Conservation (phyloP, 2,113 vertebrate genomes). For the Vulpes ferrilata region DNA sequence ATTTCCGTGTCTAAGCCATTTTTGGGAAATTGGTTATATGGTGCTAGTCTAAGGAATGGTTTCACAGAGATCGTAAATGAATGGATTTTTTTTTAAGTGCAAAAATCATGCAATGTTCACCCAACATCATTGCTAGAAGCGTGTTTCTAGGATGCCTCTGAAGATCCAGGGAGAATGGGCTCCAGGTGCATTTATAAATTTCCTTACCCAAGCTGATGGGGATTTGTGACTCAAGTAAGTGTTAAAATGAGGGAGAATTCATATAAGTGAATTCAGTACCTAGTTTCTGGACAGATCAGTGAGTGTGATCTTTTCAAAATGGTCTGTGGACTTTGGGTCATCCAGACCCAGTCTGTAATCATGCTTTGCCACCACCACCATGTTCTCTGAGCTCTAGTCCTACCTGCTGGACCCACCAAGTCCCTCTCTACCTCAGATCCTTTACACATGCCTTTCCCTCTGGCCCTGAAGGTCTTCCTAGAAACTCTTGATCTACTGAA, state of each 20-base stretch:
- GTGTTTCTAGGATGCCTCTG: not conserved
- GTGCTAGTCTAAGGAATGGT: not conserved
- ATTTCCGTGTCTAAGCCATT: not conserved
- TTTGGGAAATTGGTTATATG: not conserved
- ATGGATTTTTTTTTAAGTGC: not conserved
- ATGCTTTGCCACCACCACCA: fast-evolving
- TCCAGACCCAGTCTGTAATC: not conserved
- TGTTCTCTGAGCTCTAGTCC: too few species aligned
- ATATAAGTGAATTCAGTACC: not conserved
- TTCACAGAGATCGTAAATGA: not conserved
- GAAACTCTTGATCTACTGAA: not conserved
- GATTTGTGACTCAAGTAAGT: not conserved
- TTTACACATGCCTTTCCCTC: not conserved
- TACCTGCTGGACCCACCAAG: not conserved
- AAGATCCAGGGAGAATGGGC: not conserved
- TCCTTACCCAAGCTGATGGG: not conserved
- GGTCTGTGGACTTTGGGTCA: not conserved
- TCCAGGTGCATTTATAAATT: not conserved
- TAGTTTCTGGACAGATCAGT: not conserved
- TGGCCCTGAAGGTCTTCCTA: not conserved
- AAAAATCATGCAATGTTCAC: not conserved
- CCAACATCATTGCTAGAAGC: not conserved
- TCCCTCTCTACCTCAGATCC: not conserved
- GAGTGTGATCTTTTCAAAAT: not conserved
- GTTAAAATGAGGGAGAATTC: not conserved